Base-by-base conservation (phyloP, 2,888 invertebrate species). In the Liposcelis brunnea region DNA sequence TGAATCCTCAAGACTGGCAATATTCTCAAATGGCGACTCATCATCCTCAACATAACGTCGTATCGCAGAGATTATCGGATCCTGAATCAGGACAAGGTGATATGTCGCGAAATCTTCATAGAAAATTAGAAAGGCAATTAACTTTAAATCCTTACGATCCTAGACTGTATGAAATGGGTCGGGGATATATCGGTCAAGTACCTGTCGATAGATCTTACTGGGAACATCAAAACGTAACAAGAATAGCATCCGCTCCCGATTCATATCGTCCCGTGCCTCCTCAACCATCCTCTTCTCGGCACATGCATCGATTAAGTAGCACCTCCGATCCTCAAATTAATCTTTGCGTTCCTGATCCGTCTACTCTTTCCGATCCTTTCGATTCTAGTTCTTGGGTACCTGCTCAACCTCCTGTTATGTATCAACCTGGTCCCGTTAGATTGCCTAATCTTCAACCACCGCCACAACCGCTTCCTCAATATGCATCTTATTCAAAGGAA, bases 71-170 rank as follows among this genome's bases (percentile, higher is more conserved):
- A 26, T 26, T 26, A 26, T 26, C 26, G 26, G 26, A 26, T 26
- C 26, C 26, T 4, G 26, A 26, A 26, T 26, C 26, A 4, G 26
- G 5, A 26, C 26, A 26, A 8, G 26, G 26, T 4, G 26, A 26
- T 8, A 26, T 26, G 26, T 6, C 26, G 5, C 26, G 26, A 1
- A 84, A 84, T 58, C 68, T 79, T 48, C 87, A 89, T 57, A 69
- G 77, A 46, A 86, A 85, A 61, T 66, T 89, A 31, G 80, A 78
- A 51, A 69, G 87, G 4, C 85, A 86, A 58, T 65, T 85, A 38
- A 83, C 85, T 11, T 61, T 89, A n/a, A 85, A 86, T 63, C 86
- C 86, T 1, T 67, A 47, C 15, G 87, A 89, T 65, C 80, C 84
- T 4, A 67, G 86, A 47, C 63, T 79, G 43, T 65, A 65, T 55